Percentiles rank a stretch among this genome's conserved stretches.
Conservation (phyloP, 2,888 invertebrate genomes). For the Nomada fucata region DNA sequence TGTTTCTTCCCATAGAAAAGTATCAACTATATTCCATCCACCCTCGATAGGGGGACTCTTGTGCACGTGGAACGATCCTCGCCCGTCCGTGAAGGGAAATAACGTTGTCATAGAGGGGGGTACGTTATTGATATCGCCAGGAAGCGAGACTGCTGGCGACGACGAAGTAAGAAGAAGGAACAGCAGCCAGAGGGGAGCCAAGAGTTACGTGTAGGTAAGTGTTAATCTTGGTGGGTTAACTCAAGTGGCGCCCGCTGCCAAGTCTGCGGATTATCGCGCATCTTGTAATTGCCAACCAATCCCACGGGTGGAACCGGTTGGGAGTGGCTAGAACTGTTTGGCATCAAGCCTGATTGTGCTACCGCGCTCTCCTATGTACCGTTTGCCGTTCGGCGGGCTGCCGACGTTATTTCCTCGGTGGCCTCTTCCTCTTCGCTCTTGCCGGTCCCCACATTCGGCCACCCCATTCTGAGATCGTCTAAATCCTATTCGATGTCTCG, state of each 20-base stretch:
- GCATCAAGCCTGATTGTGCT: constrained; percentile 84
- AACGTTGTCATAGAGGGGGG: constrained; percentile 48
- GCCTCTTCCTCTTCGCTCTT: constrained; percentile 54
- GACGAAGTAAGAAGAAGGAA: constrained; percentile 61
- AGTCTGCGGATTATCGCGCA: constrained; percentile 84
- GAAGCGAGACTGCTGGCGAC: constrained; percentile 56
- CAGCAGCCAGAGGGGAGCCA: constrained; percentile 72
- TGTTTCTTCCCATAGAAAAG: constrained; percentile 33
- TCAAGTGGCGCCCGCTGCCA: constrained; percentile 82
- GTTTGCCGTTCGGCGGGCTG: constrained; percentile 70
- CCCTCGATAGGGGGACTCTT: constrained; percentile 2
- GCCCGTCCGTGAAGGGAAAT: constrained; percentile 44
- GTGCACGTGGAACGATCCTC: constrained; percentile 40
- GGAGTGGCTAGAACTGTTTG: constrained; percentile 81
- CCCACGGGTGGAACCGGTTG: constrained; percentile 79
- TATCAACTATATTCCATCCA: constrained; percentile 25
- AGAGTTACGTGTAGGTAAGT: constrained; percentile 82
- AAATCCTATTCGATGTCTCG: constrained; percentile 72
- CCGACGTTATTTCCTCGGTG: constrained; percentile 74
- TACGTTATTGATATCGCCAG: constrained; percentile 71
- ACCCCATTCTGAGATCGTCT: constrained; percentile 69
- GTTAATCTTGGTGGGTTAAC: constrained; percentile 84
- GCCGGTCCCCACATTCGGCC: constrained; percentile 31
- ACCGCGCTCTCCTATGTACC: constrained; percentile 71
- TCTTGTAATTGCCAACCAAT: constrained; percentile 84